phyloP scores from a whole-genome alignment of 2,797 vertebrate species.

The Streptopelia turtur region DNA sequence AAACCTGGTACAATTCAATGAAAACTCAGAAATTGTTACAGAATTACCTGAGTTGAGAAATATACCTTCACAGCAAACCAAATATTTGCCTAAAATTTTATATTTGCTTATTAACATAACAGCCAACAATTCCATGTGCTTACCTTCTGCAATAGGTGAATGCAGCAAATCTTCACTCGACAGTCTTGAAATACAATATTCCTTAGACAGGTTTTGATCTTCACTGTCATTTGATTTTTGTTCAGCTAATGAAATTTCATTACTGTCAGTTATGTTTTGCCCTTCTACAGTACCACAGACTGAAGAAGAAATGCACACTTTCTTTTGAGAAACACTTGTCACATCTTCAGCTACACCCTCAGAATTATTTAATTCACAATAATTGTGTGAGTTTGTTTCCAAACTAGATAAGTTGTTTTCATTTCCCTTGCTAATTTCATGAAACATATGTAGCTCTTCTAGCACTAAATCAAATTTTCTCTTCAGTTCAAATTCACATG shows the following conservation, averaged over 20 bases:
- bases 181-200: constrained; percentile 5
- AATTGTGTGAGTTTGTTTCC: constrained; percentile 54
- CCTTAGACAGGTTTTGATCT: constrained; percentile 76
- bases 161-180: constrained; percentile 59
- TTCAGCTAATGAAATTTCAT: constrained; percentile 56
- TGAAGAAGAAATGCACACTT: constrained; percentile 19
- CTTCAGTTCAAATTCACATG: constrained; percentile 82
- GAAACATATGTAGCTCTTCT: constrained; percentile 85
- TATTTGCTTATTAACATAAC: not conserved
- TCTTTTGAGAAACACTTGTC: constrained; percentile 15
- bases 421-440: constrained; percentile 81
- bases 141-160: constrained; percentile 67
- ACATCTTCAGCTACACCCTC: constrained; percentile 31
- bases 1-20: not conserved
- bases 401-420: constrained; percentile 48
- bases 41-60: not conserved
- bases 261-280: constrained; percentile 27
- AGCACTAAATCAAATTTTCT: constrained; percentile 85
- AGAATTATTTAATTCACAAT: not conserved
- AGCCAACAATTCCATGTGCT: not conserved
- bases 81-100: not conserved
- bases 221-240: constrained; percentile 17
- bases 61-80: not conserved
- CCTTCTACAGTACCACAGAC: not conserved
- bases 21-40: not conserved